Conservation (phyloP, 2,888 invertebrate species). For the Agrochola lychnidis region DNA sequence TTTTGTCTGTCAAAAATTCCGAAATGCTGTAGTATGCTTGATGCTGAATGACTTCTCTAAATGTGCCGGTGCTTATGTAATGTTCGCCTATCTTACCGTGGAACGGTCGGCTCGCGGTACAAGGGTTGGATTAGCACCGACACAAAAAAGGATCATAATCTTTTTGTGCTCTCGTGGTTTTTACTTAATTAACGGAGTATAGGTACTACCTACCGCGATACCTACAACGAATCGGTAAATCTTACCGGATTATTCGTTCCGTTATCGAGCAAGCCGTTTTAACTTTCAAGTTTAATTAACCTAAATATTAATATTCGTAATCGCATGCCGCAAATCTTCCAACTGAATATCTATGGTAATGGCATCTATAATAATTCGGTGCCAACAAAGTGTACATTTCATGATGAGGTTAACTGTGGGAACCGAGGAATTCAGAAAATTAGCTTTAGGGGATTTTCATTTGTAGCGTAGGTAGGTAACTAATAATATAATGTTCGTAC, state of each 20-base stretch:
- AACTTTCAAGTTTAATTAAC: conserved; percentile 66
- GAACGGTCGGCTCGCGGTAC: conserved; percentile 22
- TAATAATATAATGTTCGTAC: conserved; percentile 13
- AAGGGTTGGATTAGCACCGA: conserved; percentile 44
- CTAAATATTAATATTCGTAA: conserved; percentile 65
- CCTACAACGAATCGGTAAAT: conserved; percentile 44
- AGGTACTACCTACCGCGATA: conserved; percentile 26
- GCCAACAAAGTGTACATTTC: conserved; percentile 46
- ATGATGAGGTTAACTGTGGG: conserved; percentile 41
- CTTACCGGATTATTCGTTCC: conserved; percentile 58
- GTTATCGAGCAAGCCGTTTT: conserved; percentile 59
- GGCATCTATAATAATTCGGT: conserved; percentile 55
- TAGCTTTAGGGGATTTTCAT: conserved; percentile 32
- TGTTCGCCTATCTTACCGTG: conserved; percentile 22
- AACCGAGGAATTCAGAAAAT: conserved; percentile 46
- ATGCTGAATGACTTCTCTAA: conserved; percentile 15
- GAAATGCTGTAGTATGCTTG: too few species aligned
- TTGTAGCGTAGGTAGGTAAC: conserved; percentile 22
- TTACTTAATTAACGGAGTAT: conserved; percentile 53
- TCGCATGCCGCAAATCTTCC: conserved; percentile 49
- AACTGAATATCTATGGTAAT: conserved; percentile 60
- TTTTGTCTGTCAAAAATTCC: too few species aligned
- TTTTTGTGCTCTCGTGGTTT: conserved; percentile 41
- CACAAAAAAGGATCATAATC: conserved; percentile 47
- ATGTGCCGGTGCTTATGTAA: conserved; percentile 35